These are phyloP conservation scores for Pollenia labialis DNA, from an alignment of 2,888 invertebrate species.

Conservation along the genomic window DNA sequence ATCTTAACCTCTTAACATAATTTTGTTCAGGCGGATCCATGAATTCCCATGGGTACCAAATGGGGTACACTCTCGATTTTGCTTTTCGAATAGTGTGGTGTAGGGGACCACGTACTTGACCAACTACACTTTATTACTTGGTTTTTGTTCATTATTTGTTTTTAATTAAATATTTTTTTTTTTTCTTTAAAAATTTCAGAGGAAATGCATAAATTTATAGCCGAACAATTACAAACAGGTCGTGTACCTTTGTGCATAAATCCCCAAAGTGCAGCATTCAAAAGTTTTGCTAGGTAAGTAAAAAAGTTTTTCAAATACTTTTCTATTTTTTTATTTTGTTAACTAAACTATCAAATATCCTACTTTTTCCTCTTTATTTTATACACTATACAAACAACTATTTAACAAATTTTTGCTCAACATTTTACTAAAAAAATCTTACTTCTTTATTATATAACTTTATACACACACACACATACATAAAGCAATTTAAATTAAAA, in stretches of 20 bases:
- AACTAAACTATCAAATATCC: background rate
- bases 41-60: too few species aligned
- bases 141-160: background rate
- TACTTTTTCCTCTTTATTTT: constrained; percentile 29
- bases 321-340: constrained; percentile 9
- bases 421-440: constrained; percentile 2
- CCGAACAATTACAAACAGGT: constrained; percentile 97
- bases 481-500: constrained; percentile 38
- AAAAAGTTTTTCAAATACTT: constrained; percentile 31
- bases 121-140: background rate
- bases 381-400: constrained; percentile 31
- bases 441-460: background rate
- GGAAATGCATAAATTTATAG: constrained; percentile 99
- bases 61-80: too few species aligned
- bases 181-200: constrained; percentile 86
- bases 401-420: constrained; percentile 23
- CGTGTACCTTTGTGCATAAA: constrained; percentile 99
- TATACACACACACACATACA: background rate
- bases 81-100: too few species aligned
- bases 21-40: too few species aligned
- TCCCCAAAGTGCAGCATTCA: constrained; percentile 99
- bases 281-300: constrained; percentile 99
- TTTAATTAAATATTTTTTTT: constrained; percentile 24
- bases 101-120: too few species aligned
- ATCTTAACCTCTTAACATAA: too few species aligned